These are phyloP conservation scores for Pocillopora meandrina DNA, from an alignment of 92 coral and sea anemone genomes.

Conservation along the genomic window DNA sequence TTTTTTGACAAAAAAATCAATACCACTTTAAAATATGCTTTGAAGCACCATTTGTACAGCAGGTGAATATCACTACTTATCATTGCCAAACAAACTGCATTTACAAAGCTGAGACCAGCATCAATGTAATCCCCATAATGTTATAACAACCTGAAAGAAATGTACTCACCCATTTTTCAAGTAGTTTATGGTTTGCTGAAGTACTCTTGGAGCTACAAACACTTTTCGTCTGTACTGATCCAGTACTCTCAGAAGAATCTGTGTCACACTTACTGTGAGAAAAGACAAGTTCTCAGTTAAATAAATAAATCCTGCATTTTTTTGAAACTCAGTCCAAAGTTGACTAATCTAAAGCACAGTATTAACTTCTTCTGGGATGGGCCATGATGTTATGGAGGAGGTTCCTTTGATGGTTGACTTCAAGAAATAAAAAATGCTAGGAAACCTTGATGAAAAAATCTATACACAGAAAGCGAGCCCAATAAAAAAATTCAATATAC, in stretches of 20 bases:
- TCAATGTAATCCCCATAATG: too few species aligned
- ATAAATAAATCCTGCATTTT: not conserved
- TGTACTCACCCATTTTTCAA: conserved; percentile 84
- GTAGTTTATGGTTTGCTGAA: conserved; percentile 92
- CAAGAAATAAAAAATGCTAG: too few species aligned
- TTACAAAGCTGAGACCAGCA: too few species aligned
- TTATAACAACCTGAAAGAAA: not conserved
- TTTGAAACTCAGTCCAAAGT: not conserved
- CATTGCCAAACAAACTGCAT: not conserved
- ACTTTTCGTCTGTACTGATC: conserved; percentile 90
- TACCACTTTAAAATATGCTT: too few species aligned
- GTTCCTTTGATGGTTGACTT: too few species aligned
- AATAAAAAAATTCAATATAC: too few species aligned
- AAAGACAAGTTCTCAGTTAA: not conserved
- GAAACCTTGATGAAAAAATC: too few species aligned
- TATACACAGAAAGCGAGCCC: too few species aligned
- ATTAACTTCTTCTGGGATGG: not conserved
- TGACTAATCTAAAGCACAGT: not conserved
- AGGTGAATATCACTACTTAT: too few species aligned
- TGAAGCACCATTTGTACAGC: too few species aligned
- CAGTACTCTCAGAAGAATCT: conserved; percentile 85
- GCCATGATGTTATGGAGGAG: too few species aligned
- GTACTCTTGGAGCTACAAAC: conserved; percentile 89
- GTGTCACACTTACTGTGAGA: conserved; percentile 76
- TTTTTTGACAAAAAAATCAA: too few species aligned